phyloP scores from a whole-genome alignment of 2,113 vertebrate genomes.

The Tetraodon nigroviridis region DNA sequence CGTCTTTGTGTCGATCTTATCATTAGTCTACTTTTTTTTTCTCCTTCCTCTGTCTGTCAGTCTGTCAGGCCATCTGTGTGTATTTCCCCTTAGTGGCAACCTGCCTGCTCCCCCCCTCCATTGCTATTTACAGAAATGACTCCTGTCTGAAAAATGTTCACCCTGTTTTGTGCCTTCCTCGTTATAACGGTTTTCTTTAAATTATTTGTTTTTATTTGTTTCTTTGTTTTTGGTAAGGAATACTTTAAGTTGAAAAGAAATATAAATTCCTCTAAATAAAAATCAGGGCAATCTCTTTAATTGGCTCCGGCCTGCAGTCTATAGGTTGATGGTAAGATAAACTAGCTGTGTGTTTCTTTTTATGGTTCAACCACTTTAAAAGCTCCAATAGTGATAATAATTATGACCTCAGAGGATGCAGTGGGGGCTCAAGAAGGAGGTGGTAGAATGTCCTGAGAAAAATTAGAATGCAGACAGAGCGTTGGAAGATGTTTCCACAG shows the following conservation, averaged over 20 bases:
- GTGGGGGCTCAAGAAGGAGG: constrained; percentile 16
- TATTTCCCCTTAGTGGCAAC: constrained; percentile 41
- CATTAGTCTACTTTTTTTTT: constrained; percentile 37
- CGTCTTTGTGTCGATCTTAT: constrained; percentile 32
- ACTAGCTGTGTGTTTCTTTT: constrained; percentile 7
- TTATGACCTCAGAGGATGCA: constrained; percentile 25
- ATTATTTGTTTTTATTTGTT: too few relatives aligned
- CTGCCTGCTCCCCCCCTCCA: constrained; percentile 28
- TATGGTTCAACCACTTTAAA: constrained; percentile 13
- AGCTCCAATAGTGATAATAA: constrained; percentile 1
- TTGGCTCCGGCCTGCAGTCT: constrained; percentile 44
- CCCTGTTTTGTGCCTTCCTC: constrained; percentile 11
- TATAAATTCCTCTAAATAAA: constrained; percentile 32
- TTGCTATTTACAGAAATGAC: constrained; percentile 41
- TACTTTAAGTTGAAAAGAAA: constrained; percentile 32
- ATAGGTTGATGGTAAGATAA: constrained; percentile 44
- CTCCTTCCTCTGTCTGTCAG: constrained; percentile 51
- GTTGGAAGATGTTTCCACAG: not conserved
- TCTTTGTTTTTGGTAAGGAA: constrained; percentile 20
- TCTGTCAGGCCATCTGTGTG: constrained; percentile 57
- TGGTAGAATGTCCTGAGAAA: not conserved
- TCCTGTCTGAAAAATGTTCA: constrained; percentile 38
- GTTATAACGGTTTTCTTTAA: constrained; percentile 4
- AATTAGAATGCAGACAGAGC: not conserved
- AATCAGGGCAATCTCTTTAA: constrained; percentile 50